Conservation (phyloP, 2,113 vertebrate species). For the Cacatua alba region DNA sequence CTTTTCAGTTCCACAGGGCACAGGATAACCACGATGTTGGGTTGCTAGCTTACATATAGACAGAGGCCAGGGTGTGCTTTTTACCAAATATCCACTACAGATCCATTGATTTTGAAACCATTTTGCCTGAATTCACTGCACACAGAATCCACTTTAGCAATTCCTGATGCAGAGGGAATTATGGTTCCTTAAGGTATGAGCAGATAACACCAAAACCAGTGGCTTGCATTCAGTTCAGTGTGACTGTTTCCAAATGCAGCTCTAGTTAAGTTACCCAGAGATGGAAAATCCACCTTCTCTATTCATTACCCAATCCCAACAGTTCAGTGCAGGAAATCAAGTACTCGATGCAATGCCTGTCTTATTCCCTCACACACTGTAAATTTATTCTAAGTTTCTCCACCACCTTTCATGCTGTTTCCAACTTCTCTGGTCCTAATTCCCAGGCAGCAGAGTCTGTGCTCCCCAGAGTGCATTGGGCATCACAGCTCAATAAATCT, state of each 20-base stretch:
- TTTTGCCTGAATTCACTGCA: neutral
- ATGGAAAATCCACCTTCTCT: neutral
- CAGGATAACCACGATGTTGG: neutral
- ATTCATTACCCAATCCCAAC: neutral
- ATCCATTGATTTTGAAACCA: neutral
- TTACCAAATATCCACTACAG: neutral
- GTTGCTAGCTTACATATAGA: neutral
- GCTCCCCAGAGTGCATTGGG: neutral
- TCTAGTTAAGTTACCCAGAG: neutral
- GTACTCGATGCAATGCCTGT: neutral
- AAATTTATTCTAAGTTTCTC: neutral
- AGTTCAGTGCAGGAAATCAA: neutral
- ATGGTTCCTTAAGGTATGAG: neutral
- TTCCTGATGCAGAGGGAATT: neutral
- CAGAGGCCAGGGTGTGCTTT: neutral
- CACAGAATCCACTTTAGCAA: neutral
- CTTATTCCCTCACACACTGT: neutral
- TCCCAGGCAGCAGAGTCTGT: neutral
- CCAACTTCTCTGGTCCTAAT: slow-evolving; percentile 20
- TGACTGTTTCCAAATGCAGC: neutral
- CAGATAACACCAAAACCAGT: neutral
- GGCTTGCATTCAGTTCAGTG: neutral
- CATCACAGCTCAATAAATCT: slow-evolving; percentile 47
- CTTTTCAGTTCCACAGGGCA: neutral
- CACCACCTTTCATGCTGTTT: neutral